These are phyloP conservation scores for Pipra filicauda DNA, from an alignment of 2,113 vertebrate genomes.

Conservation along the genomic window DNA sequence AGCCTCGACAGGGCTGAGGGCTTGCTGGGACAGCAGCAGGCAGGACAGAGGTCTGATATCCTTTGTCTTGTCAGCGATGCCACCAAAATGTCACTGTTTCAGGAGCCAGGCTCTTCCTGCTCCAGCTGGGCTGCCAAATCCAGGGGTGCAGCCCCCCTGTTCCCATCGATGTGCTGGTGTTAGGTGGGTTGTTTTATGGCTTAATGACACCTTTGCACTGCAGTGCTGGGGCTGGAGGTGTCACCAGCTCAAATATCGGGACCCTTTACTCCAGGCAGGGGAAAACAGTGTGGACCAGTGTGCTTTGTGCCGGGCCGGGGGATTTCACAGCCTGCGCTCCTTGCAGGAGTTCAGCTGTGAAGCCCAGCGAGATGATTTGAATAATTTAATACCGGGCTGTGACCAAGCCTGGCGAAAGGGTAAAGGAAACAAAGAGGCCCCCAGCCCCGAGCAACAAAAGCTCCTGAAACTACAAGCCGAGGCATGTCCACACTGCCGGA, in stretches of 20 bases:
- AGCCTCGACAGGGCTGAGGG: background rate
- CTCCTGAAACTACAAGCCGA: slow-evolving; percentile 45
- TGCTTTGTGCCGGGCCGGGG: background rate
- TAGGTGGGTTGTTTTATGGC: background rate
- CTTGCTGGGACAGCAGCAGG: background rate
- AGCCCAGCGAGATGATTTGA: slow-evolving; percentile 26
- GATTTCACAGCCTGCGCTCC: background rate
- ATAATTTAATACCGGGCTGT: slow-evolving; percentile 59
- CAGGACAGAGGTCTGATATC: background rate
- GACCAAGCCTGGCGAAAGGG: slow-evolving; percentile 47
- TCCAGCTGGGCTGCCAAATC: background rate
- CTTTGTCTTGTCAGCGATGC: background rate
- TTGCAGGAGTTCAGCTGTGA: background rate
- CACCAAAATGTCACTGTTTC: background rate
- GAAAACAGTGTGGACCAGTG: background rate
- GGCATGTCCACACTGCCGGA: slow-evolving; percentile 32
- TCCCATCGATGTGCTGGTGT: background rate
- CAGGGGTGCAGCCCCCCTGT: background rate
- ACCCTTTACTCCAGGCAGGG: background rate
- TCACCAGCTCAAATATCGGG: background rate
- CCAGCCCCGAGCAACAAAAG: slow-evolving; percentile 57
- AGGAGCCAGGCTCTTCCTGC: background rate
- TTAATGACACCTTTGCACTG: background rate
- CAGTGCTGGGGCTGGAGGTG: background rate
- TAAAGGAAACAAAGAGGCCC: slow-evolving; percentile 63